A percentile compares a stretch with the other conserved stretches of the same genome.
Conservation (phyloP, 2,113 vertebrate genomes). For the Engraulis encrasicolus region DNA sequence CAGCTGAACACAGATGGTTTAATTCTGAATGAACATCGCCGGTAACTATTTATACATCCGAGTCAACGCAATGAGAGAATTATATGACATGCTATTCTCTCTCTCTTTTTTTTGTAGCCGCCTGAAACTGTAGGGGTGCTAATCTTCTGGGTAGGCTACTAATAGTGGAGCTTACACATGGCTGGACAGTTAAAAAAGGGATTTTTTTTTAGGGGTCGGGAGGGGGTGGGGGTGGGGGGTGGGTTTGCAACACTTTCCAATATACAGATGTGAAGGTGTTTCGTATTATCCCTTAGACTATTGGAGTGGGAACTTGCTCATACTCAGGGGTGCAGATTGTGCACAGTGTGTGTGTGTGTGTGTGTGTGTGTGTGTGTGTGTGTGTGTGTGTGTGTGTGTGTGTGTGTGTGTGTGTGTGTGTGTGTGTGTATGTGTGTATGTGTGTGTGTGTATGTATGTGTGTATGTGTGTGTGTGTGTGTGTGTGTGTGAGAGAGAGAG, state of each 20-base stretch:
- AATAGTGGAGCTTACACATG: not conserved
- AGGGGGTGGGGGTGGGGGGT: not conserved
- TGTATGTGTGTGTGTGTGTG: too few relatives aligned
- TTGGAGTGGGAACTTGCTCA: not conserved
- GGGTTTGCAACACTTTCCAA: not conserved
- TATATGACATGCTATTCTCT: not conserved
- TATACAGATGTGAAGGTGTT: slow-evolving; percentile 8
- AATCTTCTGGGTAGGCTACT: not conserved
- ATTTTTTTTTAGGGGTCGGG: not conserved
- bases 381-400: too few relatives aligned
- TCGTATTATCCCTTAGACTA: not conserved
- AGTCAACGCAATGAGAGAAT: not conserved
- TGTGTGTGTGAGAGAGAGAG: too few relatives aligned
- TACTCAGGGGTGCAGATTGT: not conserved
- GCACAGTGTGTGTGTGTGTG: not conserved
- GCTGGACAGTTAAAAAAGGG: not conserved
- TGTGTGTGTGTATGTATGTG: too few relatives aligned
- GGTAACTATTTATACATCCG: slow-evolving; percentile 23
- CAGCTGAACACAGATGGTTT: not conserved
- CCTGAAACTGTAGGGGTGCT: not conserved
- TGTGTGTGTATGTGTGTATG: too few relatives aligned
- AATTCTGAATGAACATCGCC: slow-evolving; percentile 4
- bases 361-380: too few relatives aligned
- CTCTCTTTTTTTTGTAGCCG: not conserved
- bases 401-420: too few relatives aligned